Base-by-base conservation (phyloP, 2,113 vertebrate species). In the Tetrao urogallus region DNA sequence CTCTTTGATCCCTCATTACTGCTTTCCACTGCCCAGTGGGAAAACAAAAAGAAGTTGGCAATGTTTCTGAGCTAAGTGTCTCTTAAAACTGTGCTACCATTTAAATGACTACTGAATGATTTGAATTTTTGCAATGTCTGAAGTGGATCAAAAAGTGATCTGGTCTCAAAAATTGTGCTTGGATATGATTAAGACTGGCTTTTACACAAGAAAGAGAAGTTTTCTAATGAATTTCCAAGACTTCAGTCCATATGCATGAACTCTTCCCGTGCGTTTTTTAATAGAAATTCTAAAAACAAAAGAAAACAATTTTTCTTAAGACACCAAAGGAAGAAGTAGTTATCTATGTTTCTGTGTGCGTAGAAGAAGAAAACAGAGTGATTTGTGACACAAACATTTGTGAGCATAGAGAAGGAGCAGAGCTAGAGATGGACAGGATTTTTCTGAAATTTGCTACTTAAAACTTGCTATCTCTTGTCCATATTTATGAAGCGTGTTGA, bases 121-220 rank as follows among this genome's bases (percentile, higher is more conserved):
- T 92, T 5, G 14, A 79, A 92, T 92, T 77, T 95, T 77, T 85
- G 64, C 71, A 86, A 32, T 81, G n/a, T 80, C 34, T 96, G 52
- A 66, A 75, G 24, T 88, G 86, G 75, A 81, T 18, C 94, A 27
- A 72, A 50, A 64, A 88, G n/a, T 80, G 80, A 90, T 20, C 40
- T 94, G 84, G 52, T 61, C 67, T 94, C 66, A 88, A 92, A 96
- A 96, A 83, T 83, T 63, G n/a, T 38, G 27, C n/a, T 42, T 88
- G 27, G 50, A 38, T 94, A 32, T 76, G 56, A 48, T 80, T 63
- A 95, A 92, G 94, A 82, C 11, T 15, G 22, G 13, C 71, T 61
- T 91, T 94, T 93, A 71, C 63, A 92, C 38, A 64, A 77, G 80
- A 34, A 90, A 67, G 24, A 45, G 30, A 40, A 12, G 4, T 56